phyloP scores from a whole-genome alignment of 2,797 vertebrate species.

The Anabacerthia variegaticeps region DNA sequence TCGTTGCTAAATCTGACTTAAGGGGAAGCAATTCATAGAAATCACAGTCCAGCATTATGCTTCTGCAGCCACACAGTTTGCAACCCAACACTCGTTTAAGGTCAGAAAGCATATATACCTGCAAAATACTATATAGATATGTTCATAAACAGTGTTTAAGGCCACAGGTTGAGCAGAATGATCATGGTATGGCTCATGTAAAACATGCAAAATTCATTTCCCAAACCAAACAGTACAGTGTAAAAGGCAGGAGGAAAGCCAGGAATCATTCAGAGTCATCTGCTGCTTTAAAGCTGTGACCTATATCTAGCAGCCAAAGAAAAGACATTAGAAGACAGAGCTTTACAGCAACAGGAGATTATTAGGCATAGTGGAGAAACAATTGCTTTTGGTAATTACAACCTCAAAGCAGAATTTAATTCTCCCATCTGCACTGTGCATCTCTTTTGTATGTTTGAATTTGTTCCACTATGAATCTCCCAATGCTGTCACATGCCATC shows the following conservation, averaged over 20 bases:
- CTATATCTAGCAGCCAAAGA: conserved; percentile 41
- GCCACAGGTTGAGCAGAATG: neutral
- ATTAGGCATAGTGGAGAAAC: neutral
- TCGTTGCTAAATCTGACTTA: neutral
- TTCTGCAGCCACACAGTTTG: neutral
- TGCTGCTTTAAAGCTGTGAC: conserved; percentile 63
- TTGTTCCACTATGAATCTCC: neutral
- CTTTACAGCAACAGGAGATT: conserved; percentile 41
- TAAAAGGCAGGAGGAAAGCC: neutral
- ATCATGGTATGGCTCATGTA: neutral
- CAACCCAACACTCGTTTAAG: neutral
- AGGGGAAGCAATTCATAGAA: neutral
- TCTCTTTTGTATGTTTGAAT: neutral
- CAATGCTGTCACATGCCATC: neutral
- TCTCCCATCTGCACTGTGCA: neutral
- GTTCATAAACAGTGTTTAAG: neutral
- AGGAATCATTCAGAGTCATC: neutral
- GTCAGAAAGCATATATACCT: neutral
- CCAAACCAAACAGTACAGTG: neutral
- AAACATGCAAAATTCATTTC: neutral
- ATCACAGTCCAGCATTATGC: neutral
- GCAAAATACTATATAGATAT: neutral
- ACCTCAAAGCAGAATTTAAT: conserved; percentile 18
- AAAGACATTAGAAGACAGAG: conserved; percentile 48
- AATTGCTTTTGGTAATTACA: neutral